Evolutionary conservation across 1,140 invertebrate genomes (phyloP).

Genomic region (Zaprionus lachaisei): DNA sequence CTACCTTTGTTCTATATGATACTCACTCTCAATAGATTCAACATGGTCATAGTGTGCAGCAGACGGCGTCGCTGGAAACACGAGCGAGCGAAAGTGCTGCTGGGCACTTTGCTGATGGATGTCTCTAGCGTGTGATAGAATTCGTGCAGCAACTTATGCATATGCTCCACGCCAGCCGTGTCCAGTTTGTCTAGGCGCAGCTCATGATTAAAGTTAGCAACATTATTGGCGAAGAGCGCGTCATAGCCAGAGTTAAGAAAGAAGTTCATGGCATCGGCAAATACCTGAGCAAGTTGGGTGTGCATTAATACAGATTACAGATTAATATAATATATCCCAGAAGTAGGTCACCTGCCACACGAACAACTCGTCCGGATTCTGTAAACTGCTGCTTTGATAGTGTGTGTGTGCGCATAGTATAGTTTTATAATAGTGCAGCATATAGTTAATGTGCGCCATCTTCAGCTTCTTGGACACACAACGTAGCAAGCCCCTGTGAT

Average conservation of each 20-base stretch:
- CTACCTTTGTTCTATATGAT: not conserved
- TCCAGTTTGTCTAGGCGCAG: not conserved
- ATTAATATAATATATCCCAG: not conserved
- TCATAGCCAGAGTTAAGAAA: slow-evolving; percentile 26
- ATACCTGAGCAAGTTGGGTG: not conserved
- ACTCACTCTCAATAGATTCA: slow-evolving; percentile 40
- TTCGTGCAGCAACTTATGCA: slow-evolving; percentile 19
- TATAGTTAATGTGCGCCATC: not conserved
- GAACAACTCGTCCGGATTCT: not conserved
- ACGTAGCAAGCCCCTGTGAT: not conserved
- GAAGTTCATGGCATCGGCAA: not conserved
- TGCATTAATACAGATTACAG: not conserved
- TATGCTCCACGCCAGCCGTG: not conserved
- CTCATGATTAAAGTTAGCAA: slow-evolving; percentile 5
- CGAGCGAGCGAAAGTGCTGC: no score
- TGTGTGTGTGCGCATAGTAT: not conserved
- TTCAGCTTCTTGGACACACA: slow-evolving; percentile 1
- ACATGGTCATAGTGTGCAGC: slow-evolving; percentile 27
- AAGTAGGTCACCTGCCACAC: slow-evolving; percentile 12
- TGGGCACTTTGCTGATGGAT: no score
- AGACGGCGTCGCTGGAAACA: slow-evolving; percentile 21
- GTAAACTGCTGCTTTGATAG: not conserved
- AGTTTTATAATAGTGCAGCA: slow-evolving; percentile 19
- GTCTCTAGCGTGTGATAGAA: slow-evolving; percentile 14
- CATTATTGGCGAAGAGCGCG: not conserved